These are phyloP conservation scores for Lipophrys pholis DNA, from an alignment of 2,113 vertebrate species.

Conservation along the genomic window DNA sequence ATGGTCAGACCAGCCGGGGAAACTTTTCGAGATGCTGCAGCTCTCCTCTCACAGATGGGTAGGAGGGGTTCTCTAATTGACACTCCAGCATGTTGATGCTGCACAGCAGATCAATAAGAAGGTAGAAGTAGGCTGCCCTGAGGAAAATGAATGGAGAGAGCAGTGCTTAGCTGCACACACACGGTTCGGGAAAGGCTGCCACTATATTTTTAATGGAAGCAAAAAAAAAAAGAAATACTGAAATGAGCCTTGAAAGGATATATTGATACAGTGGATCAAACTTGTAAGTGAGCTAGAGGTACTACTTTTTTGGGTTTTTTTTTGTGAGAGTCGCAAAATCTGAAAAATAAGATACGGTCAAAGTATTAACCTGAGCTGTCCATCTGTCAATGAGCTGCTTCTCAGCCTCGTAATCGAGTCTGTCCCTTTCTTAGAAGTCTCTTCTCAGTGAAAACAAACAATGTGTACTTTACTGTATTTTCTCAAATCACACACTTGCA, in stretches of 20 bases:
- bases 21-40: conserved; percentile 55
- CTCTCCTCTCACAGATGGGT: conserved; percentile 65
- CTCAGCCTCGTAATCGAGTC: conserved; percentile 6
- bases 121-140: conserved; percentile 61
- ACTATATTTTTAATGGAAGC: conserved; percentile 26
- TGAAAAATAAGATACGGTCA: conserved; percentile 5
- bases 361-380: neutral
- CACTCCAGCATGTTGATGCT: conserved; percentile 75
- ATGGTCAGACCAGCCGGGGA: conserved; percentile 34
- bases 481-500: neutral
- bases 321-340: conserved; percentile 4
- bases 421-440: neutral
- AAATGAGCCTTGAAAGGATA: conserved; percentile 35
- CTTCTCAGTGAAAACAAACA: neutral
- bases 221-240: conserved; percentile 8
- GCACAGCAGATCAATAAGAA: conserved; percentile 76
- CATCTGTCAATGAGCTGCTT: conserved; percentile 35
- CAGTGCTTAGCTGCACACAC: conserved; percentile 41
- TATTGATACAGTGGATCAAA: conserved; percentile 21
- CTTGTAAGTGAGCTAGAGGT: neutral
- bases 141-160: conserved; percentile 63
- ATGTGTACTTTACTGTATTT: neutral
- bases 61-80: conserved; percentile 78
- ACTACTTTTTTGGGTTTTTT: conserved; percentile 10
- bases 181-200: conserved; percentile 31